These are phyloP conservation scores for Gobio gobio DNA, from an alignment of 2,113 vertebrate species.

Conservation along the genomic window DNA sequence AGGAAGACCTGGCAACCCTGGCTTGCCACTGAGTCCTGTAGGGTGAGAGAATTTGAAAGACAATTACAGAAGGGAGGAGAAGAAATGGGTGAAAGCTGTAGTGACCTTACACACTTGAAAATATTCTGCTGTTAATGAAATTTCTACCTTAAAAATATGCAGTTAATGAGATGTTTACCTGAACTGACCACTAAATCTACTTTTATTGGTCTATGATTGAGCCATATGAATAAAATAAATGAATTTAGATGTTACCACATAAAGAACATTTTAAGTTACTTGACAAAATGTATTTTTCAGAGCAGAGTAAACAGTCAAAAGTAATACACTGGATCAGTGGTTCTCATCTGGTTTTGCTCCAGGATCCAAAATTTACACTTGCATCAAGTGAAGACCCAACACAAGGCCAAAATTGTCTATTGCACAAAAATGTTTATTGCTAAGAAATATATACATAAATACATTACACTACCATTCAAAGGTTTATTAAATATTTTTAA, in stretches of 20 bases:
- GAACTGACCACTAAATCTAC: neutral
- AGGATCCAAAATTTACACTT: neutral
- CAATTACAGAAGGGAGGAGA: neutral
- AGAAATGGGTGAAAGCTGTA: neutral
- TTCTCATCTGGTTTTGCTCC: neutral
- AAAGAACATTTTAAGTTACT: neutral
- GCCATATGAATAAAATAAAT: neutral
- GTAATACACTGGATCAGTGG: neutral
- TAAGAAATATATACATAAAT: neutral
- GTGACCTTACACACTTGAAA: neutral
- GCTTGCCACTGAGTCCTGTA: constrained; percentile 68
- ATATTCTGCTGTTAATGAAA: neutral
- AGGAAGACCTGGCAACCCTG: constrained; percentile 71
- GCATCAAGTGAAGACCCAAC: neutral
- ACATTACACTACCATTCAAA: neutral
- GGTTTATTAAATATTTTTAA: no score
- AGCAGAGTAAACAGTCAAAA: neutral
- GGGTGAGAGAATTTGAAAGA: constrained; percentile 17
- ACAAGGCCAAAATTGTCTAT: neutral
- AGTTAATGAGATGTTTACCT: neutral
- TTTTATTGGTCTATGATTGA: neutral
- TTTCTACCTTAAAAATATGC: neutral
- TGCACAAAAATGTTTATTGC: neutral
- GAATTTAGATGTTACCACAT: neutral
- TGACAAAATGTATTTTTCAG: no score